Percentiles rank a stretch among this genome's conserved stretches.
These are phyloP conservation scores for Muricea muricata DNA, from an alignment of 92 coral and sea anemone genomes.

Conservation along the genomic window DNA sequence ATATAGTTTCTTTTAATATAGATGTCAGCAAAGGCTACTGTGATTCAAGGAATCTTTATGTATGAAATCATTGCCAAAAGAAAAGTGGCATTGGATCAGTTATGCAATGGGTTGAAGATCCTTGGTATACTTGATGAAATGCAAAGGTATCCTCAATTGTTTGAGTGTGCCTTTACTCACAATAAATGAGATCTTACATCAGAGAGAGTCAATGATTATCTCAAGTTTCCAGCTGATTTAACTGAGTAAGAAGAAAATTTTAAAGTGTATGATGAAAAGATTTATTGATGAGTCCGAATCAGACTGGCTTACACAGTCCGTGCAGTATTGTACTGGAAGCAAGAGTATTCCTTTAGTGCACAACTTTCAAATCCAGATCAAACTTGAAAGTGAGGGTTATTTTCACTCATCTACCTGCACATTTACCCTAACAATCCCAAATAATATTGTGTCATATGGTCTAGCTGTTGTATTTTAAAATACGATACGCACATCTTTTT, in stretches of 20 bases:
- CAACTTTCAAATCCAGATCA: conserved; percentile 54
- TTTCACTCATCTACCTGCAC: conserved; percentile 67
- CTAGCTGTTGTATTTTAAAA: too few species aligned
- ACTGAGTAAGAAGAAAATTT: conserved; percentile 50
- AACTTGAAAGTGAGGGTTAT: conserved; percentile 52
- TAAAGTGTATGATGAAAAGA: conserved; percentile 46
- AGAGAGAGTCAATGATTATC: conserved; percentile 53
- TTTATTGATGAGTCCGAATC: conserved; percentile 47
- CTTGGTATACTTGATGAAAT: conserved; percentile 70
- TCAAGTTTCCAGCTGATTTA: conserved; percentile 50
- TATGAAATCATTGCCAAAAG: conserved; percentile 63
- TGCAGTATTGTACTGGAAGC: conserved; percentile 71
- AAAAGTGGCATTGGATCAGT: conserved; percentile 65
- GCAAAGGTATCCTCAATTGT: conserved; percentile 45
- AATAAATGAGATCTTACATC: conserved; percentile 64
- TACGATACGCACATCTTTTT: too few species aligned
- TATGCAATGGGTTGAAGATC: conserved; percentile 55
- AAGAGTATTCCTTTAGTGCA: conserved; percentile 63
- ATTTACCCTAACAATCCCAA: conserved; percentile 56
- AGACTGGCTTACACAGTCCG: conserved; percentile 57
- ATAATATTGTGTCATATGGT: conserved; percentile 56
- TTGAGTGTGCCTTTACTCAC: conserved; percentile 69
- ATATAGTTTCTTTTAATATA: too few species aligned
- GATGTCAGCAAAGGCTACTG: conserved; percentile 59
- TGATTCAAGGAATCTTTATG: conserved; percentile 49